phyloP scores from a whole-genome alignment of 2,113 vertebrate genomes.

The Macaca fascicularis region DNA sequence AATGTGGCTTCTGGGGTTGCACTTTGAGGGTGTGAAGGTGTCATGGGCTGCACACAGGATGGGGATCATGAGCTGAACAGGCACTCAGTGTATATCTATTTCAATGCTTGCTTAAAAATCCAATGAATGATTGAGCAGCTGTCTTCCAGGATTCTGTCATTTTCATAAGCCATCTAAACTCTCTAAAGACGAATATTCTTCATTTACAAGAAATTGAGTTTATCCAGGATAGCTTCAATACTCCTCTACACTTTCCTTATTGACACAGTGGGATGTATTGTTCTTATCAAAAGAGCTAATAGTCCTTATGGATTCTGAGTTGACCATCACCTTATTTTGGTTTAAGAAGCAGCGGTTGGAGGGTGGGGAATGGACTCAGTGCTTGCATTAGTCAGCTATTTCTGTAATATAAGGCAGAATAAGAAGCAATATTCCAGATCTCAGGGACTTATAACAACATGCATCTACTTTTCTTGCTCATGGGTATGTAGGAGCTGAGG shows the following conservation, averaged over 20 bases:
- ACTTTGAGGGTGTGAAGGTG: background rate
- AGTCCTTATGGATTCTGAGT: background rate
- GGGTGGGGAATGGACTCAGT: background rate
- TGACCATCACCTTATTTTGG: background rate
- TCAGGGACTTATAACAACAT: background rate
- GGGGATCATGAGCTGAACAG: background rate
- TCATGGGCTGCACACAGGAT: background rate
- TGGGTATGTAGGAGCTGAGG: background rate
- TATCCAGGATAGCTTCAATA: background rate
- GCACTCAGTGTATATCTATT: background rate
- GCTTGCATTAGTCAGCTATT: background rate
- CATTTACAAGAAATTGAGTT: background rate
- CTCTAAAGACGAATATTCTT: background rate
- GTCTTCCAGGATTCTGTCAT: background rate
- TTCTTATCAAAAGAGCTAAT: conserved; percentile 10
- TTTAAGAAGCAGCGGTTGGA: background rate
- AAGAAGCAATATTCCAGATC: background rate
- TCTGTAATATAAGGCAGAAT: background rate
- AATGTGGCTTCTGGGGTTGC: background rate
- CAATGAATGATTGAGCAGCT: background rate
- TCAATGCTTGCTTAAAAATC: background rate
- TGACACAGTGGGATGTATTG: background rate
- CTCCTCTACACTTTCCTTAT: background rate
- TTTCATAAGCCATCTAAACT: conserved; percentile 19
- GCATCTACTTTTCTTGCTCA: background rate